These are phyloP conservation scores for Eurypyga helias DNA, from an alignment of 2,113 vertebrate species.

Conservation along the genomic window DNA sequence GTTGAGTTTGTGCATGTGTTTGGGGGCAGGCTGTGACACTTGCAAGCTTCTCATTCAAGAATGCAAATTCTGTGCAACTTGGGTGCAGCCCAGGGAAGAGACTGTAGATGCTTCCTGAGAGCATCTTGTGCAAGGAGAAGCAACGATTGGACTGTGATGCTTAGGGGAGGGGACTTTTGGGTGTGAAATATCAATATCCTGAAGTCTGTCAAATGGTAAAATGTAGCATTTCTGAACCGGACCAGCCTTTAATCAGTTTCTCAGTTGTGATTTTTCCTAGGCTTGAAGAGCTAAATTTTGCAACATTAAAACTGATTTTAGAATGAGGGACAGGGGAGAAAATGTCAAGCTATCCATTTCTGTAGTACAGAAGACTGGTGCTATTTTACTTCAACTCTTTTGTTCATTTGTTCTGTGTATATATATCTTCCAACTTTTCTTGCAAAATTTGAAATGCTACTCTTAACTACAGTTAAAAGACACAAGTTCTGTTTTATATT, in stretches of 20 bases:
- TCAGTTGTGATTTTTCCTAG: neutral
- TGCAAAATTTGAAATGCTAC: neutral
- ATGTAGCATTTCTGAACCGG: neutral
- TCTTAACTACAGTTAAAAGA: neutral
- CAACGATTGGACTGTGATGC: neutral
- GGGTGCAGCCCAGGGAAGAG: neutral
- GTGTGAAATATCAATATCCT: neutral
- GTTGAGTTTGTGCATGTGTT: neutral
- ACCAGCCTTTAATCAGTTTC: neutral
- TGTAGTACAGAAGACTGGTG: neutral
- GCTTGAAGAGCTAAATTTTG: neutral
- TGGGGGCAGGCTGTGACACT: too few relatives aligned
- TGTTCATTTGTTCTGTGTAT: neutral
- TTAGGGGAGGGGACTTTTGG: neutral
- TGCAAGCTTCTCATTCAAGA: neutral
- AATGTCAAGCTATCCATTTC: neutral
- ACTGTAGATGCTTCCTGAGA: neutral
- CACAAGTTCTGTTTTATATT: neutral
- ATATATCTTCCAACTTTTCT: neutral
- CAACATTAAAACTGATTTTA: neutral
- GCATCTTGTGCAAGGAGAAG: neutral
- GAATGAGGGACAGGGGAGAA: neutral
- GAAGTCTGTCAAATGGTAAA: neutral
- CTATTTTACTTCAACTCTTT: neutral
- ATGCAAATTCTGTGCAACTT: neutral